Base-by-base conservation (phyloP, 53 echinoderm and acorn worm genomes). In the Astropecten irregularis region DNA sequence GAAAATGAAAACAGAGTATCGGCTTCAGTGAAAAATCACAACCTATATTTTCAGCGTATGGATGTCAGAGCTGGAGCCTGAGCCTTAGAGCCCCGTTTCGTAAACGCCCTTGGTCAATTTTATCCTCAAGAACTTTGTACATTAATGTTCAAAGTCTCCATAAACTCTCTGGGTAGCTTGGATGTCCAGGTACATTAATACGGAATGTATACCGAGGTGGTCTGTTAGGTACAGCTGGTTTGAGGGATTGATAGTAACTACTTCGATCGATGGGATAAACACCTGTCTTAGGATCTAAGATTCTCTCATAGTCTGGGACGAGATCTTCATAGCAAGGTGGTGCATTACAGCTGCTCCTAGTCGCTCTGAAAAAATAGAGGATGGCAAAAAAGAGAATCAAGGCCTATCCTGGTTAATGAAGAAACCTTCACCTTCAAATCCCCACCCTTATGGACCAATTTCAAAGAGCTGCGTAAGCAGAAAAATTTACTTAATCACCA, bases 251-350 rank as follows among this genome's bases (percentile, higher is more conserved):
- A 48, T 79, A 79, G 46, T 34, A 40, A n/a, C 59, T 61, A 13
- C 3, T 33, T 19, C 60, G 60, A 8, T 31, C 61, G 30, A 44
- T 31, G 44, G 79, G 79, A 62, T 40, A 79, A 1, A 26, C 19
- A 30, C 79, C 61, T 23, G 79, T 79, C 61, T 61, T 79, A 1
- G 79, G 79, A 46, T 60, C 79, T 31, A 29, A 30, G 14, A 79
- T 79, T 1, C 18, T 60, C 61, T 79, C 79, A 56, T 79, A 79
- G 48, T 79, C 79, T 14, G 13, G 29, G 26, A 79, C 79, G 30
- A 79, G 30, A 30, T 79, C 79, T 32, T 60, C 25, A 31, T 79
- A 79, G 62, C 49, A 60, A 3, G 79, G 79, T 15, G 79, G 79
- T 25, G 79, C 44, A 21, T 79, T 47, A 9, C 31, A 20, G 22